These are phyloP conservation scores for Nephrotoma guestfalica DNA, from an alignment of 2,888 invertebrate genomes.

Conservation along the genomic window DNA sequence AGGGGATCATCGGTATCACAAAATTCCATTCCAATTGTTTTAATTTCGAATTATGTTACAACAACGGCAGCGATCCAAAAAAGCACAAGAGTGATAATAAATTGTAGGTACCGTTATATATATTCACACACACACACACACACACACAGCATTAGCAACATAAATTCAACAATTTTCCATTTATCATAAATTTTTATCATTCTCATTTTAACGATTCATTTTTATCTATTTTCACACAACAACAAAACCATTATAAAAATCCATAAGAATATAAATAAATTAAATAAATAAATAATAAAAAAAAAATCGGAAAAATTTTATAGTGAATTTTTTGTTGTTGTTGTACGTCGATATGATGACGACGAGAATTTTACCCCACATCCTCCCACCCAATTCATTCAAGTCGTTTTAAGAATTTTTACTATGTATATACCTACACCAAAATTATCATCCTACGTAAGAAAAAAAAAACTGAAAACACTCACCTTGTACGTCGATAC, in stretches of 20 bases:
- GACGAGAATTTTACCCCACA: background rate
- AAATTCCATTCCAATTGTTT: background rate
- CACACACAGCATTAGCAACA: background rate
- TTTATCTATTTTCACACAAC: conserved; percentile 4
- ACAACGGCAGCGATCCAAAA: background rate
- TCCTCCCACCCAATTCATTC: background rate
- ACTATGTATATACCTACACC: too few relatives aligned
- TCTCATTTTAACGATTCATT: background rate
- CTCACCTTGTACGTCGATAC: conserved; percentile 77
- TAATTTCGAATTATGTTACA: background rate
- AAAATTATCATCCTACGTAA: background rate
- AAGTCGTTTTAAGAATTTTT: background rate
- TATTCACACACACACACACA: background rate
- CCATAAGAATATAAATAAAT: background rate
- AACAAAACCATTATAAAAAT: background rate
- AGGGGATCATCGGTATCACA: background rate
- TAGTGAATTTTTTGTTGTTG: background rate
- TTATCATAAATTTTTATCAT: background rate
- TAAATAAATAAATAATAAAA: background rate
- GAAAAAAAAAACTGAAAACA: conserved; percentile 11
- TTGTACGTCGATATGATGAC: background rate
- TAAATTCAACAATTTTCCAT: conserved; percentile 3
- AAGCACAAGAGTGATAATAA: background rate
- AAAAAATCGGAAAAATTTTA: background rate
- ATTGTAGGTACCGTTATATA: background rate